These are phyloP conservation scores for Epinotia brunnichana DNA, from an alignment of 2,888 invertebrate genomes.

Conservation along the genomic window DNA sequence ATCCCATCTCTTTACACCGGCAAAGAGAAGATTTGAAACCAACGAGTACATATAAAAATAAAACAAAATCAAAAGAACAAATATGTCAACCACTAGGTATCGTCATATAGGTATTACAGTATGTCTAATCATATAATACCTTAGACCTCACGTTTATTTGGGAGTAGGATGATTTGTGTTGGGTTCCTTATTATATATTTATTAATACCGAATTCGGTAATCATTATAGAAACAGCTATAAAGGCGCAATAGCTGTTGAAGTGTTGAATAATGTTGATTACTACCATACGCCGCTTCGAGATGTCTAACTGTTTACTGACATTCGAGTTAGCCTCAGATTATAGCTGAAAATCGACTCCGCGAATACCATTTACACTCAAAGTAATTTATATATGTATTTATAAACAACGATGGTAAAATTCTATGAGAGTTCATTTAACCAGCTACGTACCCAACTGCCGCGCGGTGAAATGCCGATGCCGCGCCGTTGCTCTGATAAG, in stretches of 20 bases:
- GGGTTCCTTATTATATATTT: neutral
- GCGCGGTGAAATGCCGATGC: constrained; percentile 16
- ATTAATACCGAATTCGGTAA: neutral
- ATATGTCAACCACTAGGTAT: too few species aligned
- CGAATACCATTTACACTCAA: neutral
- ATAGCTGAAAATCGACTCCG: neutral
- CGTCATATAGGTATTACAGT: too few species aligned
- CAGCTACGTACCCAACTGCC: constrained; percentile 35
- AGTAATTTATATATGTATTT: neutral
- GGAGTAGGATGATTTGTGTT: neutral
- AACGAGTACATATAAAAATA: too few species aligned
- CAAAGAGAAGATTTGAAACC: too few species aligned
- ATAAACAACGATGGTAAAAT: constrained; percentile 27
- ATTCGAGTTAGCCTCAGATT: constrained; percentile 13
- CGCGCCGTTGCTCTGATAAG: neutral
- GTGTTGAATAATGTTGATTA: neutral
- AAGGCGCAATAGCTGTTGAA: neutral
- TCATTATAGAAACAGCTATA: neutral
- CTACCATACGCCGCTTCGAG: neutral
- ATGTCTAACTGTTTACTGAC: neutral
- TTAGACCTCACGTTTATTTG: neutral
- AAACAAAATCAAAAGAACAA: too few species aligned
- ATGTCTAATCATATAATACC: neutral
- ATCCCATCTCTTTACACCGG: too few species aligned
- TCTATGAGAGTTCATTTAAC: constrained; percentile 27